phyloP scores from a whole-genome alignment of 2,888 invertebrate species.

The Cheilosia grossa region DNA sequence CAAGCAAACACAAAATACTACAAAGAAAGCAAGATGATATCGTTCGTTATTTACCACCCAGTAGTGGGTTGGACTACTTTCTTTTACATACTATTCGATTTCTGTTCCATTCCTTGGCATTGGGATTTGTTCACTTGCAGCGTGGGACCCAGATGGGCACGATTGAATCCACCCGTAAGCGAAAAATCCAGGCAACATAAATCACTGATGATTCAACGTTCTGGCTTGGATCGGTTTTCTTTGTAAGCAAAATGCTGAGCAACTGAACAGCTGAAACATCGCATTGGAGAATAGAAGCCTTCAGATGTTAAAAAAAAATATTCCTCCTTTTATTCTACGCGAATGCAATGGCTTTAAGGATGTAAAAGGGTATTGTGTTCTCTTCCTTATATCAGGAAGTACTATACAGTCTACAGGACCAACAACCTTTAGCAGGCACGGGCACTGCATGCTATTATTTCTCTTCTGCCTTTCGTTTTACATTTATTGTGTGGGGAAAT shows the following conservation, averaged over 20 bases:
- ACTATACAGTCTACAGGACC: background rate
- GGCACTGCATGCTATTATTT: constrained; percentile 10
- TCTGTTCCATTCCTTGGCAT: constrained; percentile 26
- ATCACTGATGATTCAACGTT: constrained; percentile 72
- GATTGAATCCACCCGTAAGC: constrained; percentile 70
- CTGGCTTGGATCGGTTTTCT: constrained; percentile 58
- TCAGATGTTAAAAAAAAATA: constrained; percentile 20
- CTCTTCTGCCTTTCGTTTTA: constrained; percentile 27
- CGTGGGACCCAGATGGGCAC: constrained; percentile 64
- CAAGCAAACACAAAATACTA: constrained; percentile 45
- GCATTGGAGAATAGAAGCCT: constrained; percentile 8
- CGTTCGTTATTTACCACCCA: constrained; percentile 31
- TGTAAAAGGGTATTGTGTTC: constrained; percentile 29
- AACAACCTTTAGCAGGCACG: constrained; percentile 11
- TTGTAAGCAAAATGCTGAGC: constrained; percentile 45
- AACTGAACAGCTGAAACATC: constrained; percentile 45
- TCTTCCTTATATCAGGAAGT: constrained; percentile 25
- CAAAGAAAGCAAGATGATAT: constrained; percentile 55
- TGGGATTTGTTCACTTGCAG: constrained; percentile 40
- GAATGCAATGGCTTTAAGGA: constrained; percentile 18
- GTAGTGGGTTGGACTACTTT: background rate
- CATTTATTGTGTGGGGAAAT: constrained; percentile 63
- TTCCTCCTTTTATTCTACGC: constrained; percentile 12
- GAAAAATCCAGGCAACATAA: constrained; percentile 67
- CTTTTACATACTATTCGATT: constrained; percentile 3